Percentiles rank a stretch among this genome's conserved stretches.
Conservation (phyloP, 2,888 invertebrate genomes). For the Erpobdella octoculata region DNA sequence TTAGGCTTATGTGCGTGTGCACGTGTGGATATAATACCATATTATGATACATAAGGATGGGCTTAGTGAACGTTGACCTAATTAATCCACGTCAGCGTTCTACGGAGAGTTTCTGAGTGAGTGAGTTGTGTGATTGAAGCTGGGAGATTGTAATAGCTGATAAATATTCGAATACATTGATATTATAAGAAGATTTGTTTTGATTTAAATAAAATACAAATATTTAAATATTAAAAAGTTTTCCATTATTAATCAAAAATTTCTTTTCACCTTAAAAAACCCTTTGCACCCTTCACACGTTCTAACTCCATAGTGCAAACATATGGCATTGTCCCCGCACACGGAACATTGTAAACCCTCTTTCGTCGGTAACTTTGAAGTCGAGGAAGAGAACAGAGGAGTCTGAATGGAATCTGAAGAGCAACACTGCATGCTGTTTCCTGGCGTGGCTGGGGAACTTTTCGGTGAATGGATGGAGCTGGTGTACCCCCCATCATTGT, state of each 20-base stretch:
- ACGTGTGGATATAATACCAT: too few relatives aligned
- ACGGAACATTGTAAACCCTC: conserved; percentile 73
- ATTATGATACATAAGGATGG: too few relatives aligned
- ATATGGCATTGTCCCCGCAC: conserved; percentile 95
- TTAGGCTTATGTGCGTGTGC: too few relatives aligned
- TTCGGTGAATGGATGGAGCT: neutral
- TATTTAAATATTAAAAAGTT: neutral
- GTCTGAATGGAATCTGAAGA: neutral
- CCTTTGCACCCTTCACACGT: conserved; percentile 97
- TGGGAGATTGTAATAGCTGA: neutral
- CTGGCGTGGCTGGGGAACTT: neutral
- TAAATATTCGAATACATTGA: neutral
- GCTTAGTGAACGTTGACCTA: too few relatives aligned
- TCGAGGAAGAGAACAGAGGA: neutral
- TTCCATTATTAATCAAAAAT: neutral
- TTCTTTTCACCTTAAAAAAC: conserved; percentile 55
- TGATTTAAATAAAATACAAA: neutral
- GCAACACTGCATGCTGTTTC: neutral
- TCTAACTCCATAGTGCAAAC: conserved; percentile 94
- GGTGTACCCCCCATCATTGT: neutral
- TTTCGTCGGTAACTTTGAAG: neutral
- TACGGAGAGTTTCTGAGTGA: too few relatives aligned
- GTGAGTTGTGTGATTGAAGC: neutral
- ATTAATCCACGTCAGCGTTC: too few relatives aligned
- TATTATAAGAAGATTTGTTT: neutral